Evolutionary conservation across 2,113 vertebrate species (phyloP).

Genomic region (Tychaedon coryphoeus): DNA sequence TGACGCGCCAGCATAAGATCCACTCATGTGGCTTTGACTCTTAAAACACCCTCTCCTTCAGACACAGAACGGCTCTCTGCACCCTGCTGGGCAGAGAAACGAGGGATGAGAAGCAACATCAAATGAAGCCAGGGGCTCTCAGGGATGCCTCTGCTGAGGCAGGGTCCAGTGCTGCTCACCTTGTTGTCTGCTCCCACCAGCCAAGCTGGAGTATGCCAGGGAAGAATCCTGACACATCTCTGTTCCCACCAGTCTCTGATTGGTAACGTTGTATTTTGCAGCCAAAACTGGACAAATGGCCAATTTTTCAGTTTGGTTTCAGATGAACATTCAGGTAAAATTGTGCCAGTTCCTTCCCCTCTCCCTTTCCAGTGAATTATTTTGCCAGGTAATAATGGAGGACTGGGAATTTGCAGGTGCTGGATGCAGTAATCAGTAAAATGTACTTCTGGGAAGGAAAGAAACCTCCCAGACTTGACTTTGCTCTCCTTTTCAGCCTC

Average conservation of each 20-base stretch:
- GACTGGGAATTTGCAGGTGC: neutral
- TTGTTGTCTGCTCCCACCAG: neutral
- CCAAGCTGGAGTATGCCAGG: neutral
- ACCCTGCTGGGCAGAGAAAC: neutral
- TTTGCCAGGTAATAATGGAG: neutral
- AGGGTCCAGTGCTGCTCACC: neutral
- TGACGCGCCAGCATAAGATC: fast-evolving
- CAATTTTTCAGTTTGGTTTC: neutral
- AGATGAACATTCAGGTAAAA: neutral
- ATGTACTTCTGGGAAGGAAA: neutral
- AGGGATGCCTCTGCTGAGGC: fast-evolving
- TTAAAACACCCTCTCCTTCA: neutral
- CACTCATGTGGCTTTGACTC: fast-evolving
- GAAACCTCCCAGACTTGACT: neutral
- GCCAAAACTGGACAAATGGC: neutral
- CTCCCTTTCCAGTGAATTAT: neutral
- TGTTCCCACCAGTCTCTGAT: neutral
- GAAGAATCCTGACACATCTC: neutral
- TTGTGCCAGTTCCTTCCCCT: neutral
- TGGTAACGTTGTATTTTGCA: neutral
- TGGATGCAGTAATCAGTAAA: neutral
- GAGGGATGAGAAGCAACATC: neutral
- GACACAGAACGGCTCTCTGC: fast-evolving
- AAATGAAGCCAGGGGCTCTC: neutral
- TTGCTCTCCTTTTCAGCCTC: neutral